Base-by-base conservation (phyloP, 1,140 invertebrate species). In the Micrasema minimum region DNA sequence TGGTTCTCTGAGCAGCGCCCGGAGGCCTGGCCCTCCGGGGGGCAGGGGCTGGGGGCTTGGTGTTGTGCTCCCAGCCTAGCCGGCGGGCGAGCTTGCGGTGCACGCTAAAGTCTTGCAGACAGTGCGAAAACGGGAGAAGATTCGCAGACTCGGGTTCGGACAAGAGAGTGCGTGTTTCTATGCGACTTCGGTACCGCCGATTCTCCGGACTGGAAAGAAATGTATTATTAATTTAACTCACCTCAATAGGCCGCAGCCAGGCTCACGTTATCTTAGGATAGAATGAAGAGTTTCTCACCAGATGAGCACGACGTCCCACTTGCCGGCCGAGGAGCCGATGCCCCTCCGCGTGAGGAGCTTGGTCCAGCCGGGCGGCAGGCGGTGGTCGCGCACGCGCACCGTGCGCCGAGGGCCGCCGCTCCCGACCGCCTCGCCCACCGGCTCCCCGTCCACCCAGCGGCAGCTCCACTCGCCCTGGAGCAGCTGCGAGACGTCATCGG, bases 271-370 rank as follows among this genome's bases (percentile, higher is more conserved):
- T n/a, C n/a, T n/a, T n/a, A n/a, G n/a, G n/a, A n/a, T n/a, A n/a
- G n/a, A n/a, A n/a, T n/a, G n/a, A n/a, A n/a, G n/a, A 16, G 46
- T n/a, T 2, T 78, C 81, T 80, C 79, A 90, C 90, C 87, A 88
- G 1, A 92, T 81, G 70, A 93, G 85, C 68, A 93, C 87, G 7
- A 92, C 90, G 79, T 93, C 91, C 92, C 92, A 94, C 79, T 93
- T 93, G 5, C 91, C 91, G 11, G 90, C 88, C 2, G 90, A 90
- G 71, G 87, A 84, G 1, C 89, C 90, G 59, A 87, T 80, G 66
- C 86, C 88, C 45, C 91, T 82, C 76, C 90, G 88, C 1, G 90
- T 89, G 78, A 93, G 89, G 77, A 92, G 90, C 79, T 93, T 93
- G 1, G 87, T 86, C 92, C 92, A 94, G 3, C 90, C 90, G 2